These are phyloP conservation scores for Microctonus brassicae DNA, from an alignment of 2,888 invertebrate species.

Conservation along the genomic window DNA sequence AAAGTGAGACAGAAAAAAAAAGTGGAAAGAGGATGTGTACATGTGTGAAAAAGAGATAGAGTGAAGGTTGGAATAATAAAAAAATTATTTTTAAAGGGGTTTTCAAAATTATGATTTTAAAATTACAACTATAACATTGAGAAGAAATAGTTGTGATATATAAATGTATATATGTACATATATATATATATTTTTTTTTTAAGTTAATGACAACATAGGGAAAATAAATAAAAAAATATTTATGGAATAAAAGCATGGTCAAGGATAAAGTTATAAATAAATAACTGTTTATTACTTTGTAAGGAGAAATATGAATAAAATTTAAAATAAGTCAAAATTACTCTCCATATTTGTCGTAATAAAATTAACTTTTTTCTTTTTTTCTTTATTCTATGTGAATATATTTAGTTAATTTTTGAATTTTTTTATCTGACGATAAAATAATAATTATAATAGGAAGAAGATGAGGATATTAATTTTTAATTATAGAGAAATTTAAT, in stretches of 20 bases:
- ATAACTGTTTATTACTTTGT: background rate
- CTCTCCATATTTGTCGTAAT: background rate
- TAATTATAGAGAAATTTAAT: too few species aligned
- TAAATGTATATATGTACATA: too few species aligned
- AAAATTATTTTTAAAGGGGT: background rate
- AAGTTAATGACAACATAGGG: background rate
- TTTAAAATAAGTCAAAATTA: background rate
- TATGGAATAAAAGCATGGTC: background rate
- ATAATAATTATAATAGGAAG: too few species aligned
- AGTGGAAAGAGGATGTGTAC: background rate
- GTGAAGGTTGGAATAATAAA: background rate
- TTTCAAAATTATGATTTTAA: background rate
- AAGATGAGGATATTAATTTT: too few species aligned
- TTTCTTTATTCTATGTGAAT: too few species aligned
- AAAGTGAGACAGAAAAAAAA: background rate
- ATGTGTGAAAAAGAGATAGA: background rate
- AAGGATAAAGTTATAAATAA: background rate
- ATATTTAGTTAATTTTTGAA: too few species aligned
- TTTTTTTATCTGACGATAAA: too few species aligned
- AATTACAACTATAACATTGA: background rate
- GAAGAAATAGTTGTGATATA: too few species aligned
- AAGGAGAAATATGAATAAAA: background rate
- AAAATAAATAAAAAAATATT: background rate
- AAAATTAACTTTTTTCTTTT: background rate
- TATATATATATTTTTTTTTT: too few species aligned